Base-by-base conservation (phyloP, 2,888 invertebrate species). In the Cenopis cana region DNA sequence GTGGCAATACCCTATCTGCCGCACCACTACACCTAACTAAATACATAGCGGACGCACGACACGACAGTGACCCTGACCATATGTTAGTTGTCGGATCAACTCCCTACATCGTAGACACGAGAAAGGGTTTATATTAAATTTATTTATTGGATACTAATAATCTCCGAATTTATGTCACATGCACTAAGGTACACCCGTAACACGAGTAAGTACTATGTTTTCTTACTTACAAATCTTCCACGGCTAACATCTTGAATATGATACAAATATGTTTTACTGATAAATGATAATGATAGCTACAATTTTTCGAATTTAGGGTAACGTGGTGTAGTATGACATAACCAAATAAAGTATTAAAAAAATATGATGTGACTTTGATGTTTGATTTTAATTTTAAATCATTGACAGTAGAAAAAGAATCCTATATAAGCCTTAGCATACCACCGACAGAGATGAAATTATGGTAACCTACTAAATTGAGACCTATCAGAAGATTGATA, bases 181-280 rank as follows among this genome's bases (percentile, higher is more conserved):
- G 1, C 24, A 24, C 2, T 3, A 24, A 4, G 24, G 33, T 33
- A 8, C 5, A 41, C 5, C 10, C 12, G 12, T 38, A 38, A 38
- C 3, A n/a, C 5, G n/a, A 8, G n/a, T n/a, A 33, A 5, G 8
- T 33, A 8, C 33, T 33, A 46, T 46, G n/a, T 33, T 12, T 41
- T 59, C 10, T 18, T 29, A 20, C 59, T 59, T 59, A 59, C 59
- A 59, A 10, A n/a, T 1, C 1, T 41, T 59, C 59, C 18, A 41
- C 14, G 2, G 59, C 38, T 14, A 59, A 24, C 59, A 59, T 59
- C 24, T 59, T 59, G 59, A 59, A 24, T 41, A 14, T 17, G 56
- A 33, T 2, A n/a, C 11, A 17, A 11, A 59, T 24, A 10, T 4
- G 5, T 18, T n/a, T n/a, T n/a, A n/a, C n/a, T 57, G 18, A 36